These are phyloP conservation scores for Netta rufina DNA, from an alignment of 2,797 vertebrate species.

Conservation along the genomic window DNA sequence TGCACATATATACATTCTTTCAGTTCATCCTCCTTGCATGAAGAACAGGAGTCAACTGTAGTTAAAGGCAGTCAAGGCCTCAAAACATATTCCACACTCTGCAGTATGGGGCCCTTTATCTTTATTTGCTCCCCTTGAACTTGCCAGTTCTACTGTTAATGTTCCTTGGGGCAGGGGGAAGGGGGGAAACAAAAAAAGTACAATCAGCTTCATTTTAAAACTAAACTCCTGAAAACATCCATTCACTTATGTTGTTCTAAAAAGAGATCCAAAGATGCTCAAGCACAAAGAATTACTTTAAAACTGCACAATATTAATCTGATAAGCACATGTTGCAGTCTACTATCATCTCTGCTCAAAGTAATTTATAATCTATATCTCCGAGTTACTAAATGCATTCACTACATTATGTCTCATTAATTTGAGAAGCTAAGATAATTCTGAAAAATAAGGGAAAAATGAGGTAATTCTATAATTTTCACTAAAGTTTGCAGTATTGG, in stretches of 20 bases:
- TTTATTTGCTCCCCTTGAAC: background rate
- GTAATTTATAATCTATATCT: background rate
- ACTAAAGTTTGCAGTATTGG: background rate
- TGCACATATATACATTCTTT: constrained; percentile 37
- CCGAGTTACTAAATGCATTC: background rate
- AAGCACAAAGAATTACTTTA: background rate
- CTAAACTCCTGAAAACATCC: background rate
- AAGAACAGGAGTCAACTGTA: background rate
- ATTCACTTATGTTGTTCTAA: background rate
- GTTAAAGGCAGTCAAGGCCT: background rate
- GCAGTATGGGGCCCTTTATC: constrained; percentile 14
- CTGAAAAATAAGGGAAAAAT: background rate
- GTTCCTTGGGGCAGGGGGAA: background rate
- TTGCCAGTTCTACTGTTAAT: background rate
- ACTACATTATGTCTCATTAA: background rate
- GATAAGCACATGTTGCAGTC: background rate
- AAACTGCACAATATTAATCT: background rate
- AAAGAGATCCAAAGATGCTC: background rate
- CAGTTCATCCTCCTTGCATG: background rate
- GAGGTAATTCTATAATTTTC: background rate
- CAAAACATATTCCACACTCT: background rate
- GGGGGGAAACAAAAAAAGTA: background rate
- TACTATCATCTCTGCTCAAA: background rate
- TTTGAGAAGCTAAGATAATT: background rate
- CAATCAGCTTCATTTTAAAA: background rate